Evolutionary conservation across 2,888 invertebrate species (phyloP).

Genomic region (Leucozona laternaria): DNA sequence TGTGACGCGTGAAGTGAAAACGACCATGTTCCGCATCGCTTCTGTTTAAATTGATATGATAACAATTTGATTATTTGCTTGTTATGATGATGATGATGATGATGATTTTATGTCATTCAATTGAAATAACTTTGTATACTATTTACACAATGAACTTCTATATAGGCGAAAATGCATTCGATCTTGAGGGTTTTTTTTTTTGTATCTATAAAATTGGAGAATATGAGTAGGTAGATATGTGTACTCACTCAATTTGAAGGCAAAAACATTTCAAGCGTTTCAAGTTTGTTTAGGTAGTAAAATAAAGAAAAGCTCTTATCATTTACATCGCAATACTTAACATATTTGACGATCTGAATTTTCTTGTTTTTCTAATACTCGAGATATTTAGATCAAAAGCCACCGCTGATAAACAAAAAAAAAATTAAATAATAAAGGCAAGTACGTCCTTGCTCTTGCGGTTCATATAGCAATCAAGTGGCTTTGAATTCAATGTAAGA

Average conservation of each 20-base stretch:
- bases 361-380: too few species aligned
- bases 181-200: neutral
- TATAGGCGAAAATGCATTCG: neutral
- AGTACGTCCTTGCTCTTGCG: too few species aligned
- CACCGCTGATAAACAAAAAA: too few species aligned
- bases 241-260: neutral
- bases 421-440: too few species aligned
- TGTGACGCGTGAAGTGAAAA: slow-evolving; percentile 39
- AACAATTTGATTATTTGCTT: slow-evolving; percentile 16
- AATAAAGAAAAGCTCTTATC: too few species aligned
- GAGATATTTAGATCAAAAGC: too few species aligned
- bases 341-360: too few species aligned
- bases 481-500: too few species aligned
- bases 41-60: slow-evolving; percentile 29
- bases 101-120: slow-evolving; percentile 11
- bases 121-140: slow-evolving; percentile 1
- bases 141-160: slow-evolving; percentile 21
- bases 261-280: neutral
- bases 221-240: neutral
- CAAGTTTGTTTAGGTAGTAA: too few species aligned
- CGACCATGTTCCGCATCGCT: slow-evolving; percentile 41
- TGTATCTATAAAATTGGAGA: neutral
- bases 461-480: too few species aligned
- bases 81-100: neutral
- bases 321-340: too few species aligned